phyloP scores from a whole-genome alignment of 2,888 invertebrate genomes.

The Neocrepidodera transversa region DNA sequence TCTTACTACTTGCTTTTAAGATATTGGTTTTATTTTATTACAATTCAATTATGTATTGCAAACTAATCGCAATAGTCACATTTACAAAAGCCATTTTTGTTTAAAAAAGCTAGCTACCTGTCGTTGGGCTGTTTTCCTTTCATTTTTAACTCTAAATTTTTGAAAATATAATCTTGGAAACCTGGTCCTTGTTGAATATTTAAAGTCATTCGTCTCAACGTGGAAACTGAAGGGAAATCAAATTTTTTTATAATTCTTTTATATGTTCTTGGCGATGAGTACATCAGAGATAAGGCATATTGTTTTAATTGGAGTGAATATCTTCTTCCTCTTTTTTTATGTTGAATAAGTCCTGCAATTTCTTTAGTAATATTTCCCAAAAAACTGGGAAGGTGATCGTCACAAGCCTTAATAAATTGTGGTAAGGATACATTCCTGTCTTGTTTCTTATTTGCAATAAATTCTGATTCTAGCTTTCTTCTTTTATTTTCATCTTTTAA shows the following conservation, averaged over 20 bases:
- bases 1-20: too few species aligned
- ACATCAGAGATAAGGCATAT: background rate
- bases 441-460: too few species aligned
- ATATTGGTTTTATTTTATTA: too few species aligned
- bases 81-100: too few species aligned
- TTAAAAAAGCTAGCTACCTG: background rate
- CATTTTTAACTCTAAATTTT: background rate
- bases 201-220: conserved; percentile 1
- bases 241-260: too few species aligned
- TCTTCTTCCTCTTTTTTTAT: conserved; percentile 8
- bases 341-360: background rate
- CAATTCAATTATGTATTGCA: too few species aligned
- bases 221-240: conserved; percentile 1
- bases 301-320: conserved; percentile 3
- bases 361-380: conserved; percentile 1
- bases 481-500: too few species aligned
- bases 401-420: conserved; percentile 10
- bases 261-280: too few species aligned
- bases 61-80: too few species aligned
- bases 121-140: background rate
- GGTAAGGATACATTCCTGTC: too few species aligned
- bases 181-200: conserved; percentile 6
- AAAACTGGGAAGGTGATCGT: background rate
- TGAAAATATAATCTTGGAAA: background rate
- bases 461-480: too few species aligned